A percentile compares a stretch with the other conserved stretches of the same genome.
Conservation (phyloP, 2,113 vertebrate species). For the Oryzias woworae region DNA sequence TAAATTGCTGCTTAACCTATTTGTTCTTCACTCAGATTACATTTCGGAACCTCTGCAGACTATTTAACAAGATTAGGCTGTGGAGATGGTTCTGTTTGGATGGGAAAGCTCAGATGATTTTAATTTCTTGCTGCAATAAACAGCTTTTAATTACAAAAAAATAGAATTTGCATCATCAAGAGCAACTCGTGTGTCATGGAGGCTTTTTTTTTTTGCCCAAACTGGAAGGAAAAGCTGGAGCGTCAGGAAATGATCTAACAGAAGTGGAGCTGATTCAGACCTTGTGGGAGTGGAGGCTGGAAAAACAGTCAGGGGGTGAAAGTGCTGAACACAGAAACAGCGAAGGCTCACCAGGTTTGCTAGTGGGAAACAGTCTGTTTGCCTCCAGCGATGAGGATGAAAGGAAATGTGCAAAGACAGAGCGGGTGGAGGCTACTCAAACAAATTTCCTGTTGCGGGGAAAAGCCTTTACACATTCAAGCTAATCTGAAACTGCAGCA, state of each 20-base stretch:
- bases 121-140: too few species aligned
- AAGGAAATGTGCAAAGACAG: slow-evolving; percentile 16
- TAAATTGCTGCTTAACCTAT: slow-evolving; percentile 52
- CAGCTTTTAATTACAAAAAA: background rate
- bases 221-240: slow-evolving; percentile 10
- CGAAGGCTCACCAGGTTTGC: slow-evolving; percentile 33
- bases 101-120: slow-evolving; percentile 4
- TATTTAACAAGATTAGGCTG: slow-evolving; percentile 12
- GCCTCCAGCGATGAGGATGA: slow-evolving; percentile 29
- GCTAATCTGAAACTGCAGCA: background rate
- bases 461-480: background rate
- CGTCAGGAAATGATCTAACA: slow-evolving; percentile 24
- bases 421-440: slow-evolving; percentile 23
- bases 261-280: slow-evolving; percentile 58
- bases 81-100: background rate
- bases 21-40: slow-evolving; percentile 23
- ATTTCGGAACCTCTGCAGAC: slow-evolving; percentile 27
- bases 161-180: background rate
- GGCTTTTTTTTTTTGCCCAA: background rate
- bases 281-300: slow-evolving; percentile 36
- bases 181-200: background rate
- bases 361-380: slow-evolving; percentile 55
- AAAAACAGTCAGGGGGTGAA: slow-evolving; percentile 31
- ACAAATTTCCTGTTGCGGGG: background rate
- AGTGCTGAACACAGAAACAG: slow-evolving; percentile 53